phyloP scores from a whole-genome alignment of 2,888 invertebrate genomes.

The Drosophila pegasa region DNA sequence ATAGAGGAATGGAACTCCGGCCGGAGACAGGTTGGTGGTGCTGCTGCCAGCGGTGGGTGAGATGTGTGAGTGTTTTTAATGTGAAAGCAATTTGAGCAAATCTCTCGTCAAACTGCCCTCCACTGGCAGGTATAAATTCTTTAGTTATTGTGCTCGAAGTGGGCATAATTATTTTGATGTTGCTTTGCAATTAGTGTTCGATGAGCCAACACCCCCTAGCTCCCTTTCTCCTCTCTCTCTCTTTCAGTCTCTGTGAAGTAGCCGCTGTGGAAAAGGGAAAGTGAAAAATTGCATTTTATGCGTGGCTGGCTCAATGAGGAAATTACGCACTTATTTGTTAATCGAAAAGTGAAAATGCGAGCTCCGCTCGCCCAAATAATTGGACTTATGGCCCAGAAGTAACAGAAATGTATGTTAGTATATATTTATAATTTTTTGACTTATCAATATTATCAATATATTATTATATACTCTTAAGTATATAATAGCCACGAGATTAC shows the following conservation, averaged over 20 bases:
- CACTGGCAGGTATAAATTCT: conserved; percentile 71
- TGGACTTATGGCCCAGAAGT: conserved; percentile 39
- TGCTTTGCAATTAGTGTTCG: conserved; percentile 81
- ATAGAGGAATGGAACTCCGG: conserved; percentile 16
- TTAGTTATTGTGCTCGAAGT: conserved; percentile 74
- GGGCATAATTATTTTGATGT: conserved; percentile 82
- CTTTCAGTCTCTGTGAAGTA: conserved; percentile 26
- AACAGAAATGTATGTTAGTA: conserved; percentile 29
- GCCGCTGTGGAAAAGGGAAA: conserved; percentile 73
- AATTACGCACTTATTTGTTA: conserved; percentile 72
- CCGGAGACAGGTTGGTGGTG: conserved; percentile 26
- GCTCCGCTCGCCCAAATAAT: conserved; percentile 52
- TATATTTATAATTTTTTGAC: neutral
- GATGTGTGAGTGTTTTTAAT: conserved; percentile 72
- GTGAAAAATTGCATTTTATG: conserved; percentile 78
- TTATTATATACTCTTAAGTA: too few species aligned
- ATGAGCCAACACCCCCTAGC: conserved; percentile 50
- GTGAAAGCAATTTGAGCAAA: conserved; percentile 76
- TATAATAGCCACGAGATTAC: too few species aligned
- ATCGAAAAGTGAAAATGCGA: conserved; percentile 66
- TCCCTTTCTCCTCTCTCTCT: neutral
- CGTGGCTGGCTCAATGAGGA: conserved; percentile 65
- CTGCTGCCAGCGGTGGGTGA: conserved; percentile 44
- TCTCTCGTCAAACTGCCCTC: conserved; percentile 61
- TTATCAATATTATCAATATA: too few species aligned